Evolutionary conservation across 2,888 invertebrate species (phyloP).

Genomic region (Pedicia rivosa): DNA sequence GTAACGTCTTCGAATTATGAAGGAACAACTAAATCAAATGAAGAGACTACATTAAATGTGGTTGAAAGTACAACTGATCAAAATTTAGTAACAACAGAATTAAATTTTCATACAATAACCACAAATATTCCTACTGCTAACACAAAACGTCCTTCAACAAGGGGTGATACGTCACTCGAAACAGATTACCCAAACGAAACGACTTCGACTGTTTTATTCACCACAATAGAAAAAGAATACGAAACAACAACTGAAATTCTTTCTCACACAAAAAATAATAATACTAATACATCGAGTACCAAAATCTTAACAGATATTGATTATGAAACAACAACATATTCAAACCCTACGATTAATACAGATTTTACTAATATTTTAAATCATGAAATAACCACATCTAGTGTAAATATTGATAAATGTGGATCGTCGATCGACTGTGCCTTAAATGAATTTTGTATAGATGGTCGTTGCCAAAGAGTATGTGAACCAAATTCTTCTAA

Average conservation of each 20-base stretch:
- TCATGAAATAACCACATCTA: no score
- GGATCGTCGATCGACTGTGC: conserved; percentile 45
- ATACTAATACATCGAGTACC: conserved; percentile 9
- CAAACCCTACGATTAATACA: conserved; percentile 9
- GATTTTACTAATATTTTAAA: conserved; percentile 8
- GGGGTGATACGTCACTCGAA: conserved; percentile 27
- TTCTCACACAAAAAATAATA: conserved; percentile 16
- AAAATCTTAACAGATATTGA: not conserved
- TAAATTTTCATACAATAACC: conserved; percentile 11
- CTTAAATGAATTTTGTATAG: conserved; percentile 40
- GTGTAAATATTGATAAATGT: conserved; percentile 24
- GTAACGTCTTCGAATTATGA: no score
- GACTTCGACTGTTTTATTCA: conserved; percentile 11
- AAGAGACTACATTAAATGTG: conserved; percentile 16
- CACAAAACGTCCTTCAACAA: conserved; percentile 20
- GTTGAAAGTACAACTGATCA: conserved; percentile 21
- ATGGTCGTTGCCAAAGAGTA: conserved; percentile 33
- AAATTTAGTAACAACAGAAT: not conserved
- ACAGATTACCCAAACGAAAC: conserved; percentile 17
- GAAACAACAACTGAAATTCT: conserved; percentile 18
- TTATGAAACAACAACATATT: conserved; percentile 6
- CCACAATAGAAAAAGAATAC: conserved; percentile 7
- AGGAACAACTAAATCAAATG: conserved; percentile 10
- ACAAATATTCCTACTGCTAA: conserved; percentile 11
- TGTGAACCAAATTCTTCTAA: conserved; percentile 15